phyloP scores from a whole-genome alignment of 1,140 invertebrate species.

The Drosophila busckii region DNA sequence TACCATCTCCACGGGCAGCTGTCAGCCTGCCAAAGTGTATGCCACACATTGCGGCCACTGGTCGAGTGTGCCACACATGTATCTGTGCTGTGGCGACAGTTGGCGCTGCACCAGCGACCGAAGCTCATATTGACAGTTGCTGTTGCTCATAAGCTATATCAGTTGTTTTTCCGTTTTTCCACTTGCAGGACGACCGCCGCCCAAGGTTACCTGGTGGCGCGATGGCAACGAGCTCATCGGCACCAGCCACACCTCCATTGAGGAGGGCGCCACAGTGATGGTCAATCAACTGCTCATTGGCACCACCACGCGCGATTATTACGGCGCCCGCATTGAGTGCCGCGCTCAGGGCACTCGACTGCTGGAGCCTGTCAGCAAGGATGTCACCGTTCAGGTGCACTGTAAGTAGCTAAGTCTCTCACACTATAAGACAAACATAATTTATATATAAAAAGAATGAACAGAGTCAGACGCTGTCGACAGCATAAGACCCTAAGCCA shows the following conservation, averaged over 20 bases:
- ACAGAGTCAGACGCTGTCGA: too few relatives aligned
- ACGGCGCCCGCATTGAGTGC: constrained; percentile 84
- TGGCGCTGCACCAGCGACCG: constrained; percentile 5
- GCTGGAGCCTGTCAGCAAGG: constrained; percentile 80
- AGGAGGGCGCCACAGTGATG: constrained; percentile 81
- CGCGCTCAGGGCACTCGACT: constrained; percentile 84
- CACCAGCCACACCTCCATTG: constrained; percentile 82
- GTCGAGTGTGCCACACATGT: background rate
- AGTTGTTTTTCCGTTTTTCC: background rate
- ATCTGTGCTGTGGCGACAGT: constrained; percentile 3
- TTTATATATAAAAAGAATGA: too few relatives aligned
- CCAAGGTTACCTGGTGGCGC: constrained; percentile 89
- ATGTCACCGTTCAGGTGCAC: constrained; percentile 84
- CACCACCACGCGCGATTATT: constrained; percentile 82
- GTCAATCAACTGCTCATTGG: constrained; percentile 85
- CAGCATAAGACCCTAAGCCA: too few relatives aligned
- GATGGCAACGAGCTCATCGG: constrained; percentile 85
- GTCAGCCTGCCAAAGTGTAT: constrained; percentile 34
- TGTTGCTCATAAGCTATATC: constrained; percentile 2
- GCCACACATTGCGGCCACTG: constrained; percentile 13
- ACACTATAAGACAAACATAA: too few relatives aligned
- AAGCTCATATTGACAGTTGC: constrained; percentile 5
- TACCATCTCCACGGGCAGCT: constrained; percentile 8
- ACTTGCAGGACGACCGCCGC: constrained; percentile 83
- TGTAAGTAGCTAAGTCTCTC: constrained; percentile 80